Base-by-base conservation (phyloP, 2,113 vertebrate species). In the Oreotragus oreotragus region DNA sequence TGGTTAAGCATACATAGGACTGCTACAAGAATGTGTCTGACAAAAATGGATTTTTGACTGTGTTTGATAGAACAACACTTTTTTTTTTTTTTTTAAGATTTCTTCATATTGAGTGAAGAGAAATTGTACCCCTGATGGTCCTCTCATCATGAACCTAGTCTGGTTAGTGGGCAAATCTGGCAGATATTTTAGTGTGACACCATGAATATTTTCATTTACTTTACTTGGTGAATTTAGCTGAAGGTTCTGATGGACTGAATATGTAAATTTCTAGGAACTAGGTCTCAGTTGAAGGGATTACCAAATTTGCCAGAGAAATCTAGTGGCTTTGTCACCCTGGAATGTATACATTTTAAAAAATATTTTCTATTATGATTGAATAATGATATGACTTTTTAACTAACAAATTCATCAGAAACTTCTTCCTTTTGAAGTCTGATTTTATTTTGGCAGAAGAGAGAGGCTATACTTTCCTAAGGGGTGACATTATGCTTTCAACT, bases 371-470 rank as follows among this genome's bases (percentile, higher is more conserved):
- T 94, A 27, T 90, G 60, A 92, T 57, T 73, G 55, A 83, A 84
- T 51, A 87, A 88, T 43, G 47, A 33, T 88, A 55, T 7, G 33
- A n/a, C 12, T 77, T 70, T 92, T 91, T 23, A 60, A 39, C 2
- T 49, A 70, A 83, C 13, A 91, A 79, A 73, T 90, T 86, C 33
- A 62, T 60, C 25, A 86, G n/a, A 94, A 93, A 93, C 15, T 9
- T 55, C 17, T 83, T 93, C 15, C 27, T 10, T 33, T 88, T 45
- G 58, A 95, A 84, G 23, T 5, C 23, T 73, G 7, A 25, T 90
- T 92, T 89, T 55, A 92, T 79, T 96, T 88, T 88, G 85, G 30
- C 81, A 47, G 17, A 86, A 83, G 36, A 92, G 47, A 88, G n/a
- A 91, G 47, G 3, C 23, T 51, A 3, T 19, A 45, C 17, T n/a